Evolutionary conservation across 2,113 vertebrate genomes (phyloP).

Genomic region (Prunella himalayana): DNA sequence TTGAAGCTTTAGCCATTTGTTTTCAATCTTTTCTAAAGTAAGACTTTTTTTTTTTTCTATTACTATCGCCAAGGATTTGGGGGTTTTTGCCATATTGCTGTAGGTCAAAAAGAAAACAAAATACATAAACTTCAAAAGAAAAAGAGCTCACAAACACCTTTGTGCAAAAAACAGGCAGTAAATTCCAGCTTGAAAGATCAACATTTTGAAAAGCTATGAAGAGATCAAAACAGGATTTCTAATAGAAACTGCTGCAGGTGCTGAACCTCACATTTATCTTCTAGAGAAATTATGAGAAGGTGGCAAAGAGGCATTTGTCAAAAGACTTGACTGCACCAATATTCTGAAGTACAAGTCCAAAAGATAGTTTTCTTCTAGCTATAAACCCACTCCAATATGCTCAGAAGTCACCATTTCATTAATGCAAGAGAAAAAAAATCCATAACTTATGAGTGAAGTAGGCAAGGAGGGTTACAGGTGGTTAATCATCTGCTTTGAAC

Average conservation of each 20-base stretch:
- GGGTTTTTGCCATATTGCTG: not conserved
- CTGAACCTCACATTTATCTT: slow-evolving; percentile 21
- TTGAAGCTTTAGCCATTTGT: not conserved
- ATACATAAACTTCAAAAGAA: not conserved
- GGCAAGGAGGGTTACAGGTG: not conserved
- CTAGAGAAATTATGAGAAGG: not conserved
- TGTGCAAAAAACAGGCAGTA: not conserved
- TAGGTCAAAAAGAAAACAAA: not conserved
- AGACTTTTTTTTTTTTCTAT: not conserved
- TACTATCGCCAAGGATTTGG: not conserved
- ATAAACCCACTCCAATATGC: not conserved
- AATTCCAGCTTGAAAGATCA: not conserved
- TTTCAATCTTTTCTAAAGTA: not conserved
- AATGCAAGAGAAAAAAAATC: not conserved
- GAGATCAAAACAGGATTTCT: not conserved
- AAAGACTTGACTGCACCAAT: not conserved
- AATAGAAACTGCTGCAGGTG: not conserved
- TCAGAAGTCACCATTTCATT: not conserved
- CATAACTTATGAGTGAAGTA: not conserved
- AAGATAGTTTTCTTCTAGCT: not conserved
- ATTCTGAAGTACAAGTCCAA: not conserved
- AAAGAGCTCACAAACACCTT: not conserved
- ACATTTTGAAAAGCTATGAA: not conserved
- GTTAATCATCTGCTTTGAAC: not conserved
- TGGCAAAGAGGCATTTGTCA: slow-evolving; percentile 18